Percentiles rank a stretch among this genome's conserved stretches.
Conservation (phyloP, 2,113 vertebrate species). For the Varanus komodoensis region DNA sequence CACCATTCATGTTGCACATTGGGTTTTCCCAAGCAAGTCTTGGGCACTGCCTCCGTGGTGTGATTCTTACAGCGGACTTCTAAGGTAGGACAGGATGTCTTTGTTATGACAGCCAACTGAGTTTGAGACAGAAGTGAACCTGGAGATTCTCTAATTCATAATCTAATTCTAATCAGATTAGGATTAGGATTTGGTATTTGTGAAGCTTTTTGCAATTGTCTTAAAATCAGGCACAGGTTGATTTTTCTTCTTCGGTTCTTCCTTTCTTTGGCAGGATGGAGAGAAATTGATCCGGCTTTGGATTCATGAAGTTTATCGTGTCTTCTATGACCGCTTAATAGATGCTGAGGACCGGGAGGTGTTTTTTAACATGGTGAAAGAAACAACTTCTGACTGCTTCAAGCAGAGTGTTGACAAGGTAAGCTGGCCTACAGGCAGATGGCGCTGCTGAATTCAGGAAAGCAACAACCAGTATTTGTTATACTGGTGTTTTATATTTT, state of each 20-base stretch:
- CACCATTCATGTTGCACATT: not conserved
- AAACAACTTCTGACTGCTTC: slow-evolving; percentile 85
- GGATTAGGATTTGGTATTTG: not conserved
- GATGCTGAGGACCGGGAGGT: slow-evolving; percentile 83
- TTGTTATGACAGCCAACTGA: not conserved
- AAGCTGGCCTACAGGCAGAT: slow-evolving; percentile 7
- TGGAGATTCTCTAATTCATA: too few species aligned
- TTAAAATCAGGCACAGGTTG: slow-evolving; percentile 30
- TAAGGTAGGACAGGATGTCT: not conserved
- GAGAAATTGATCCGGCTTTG: slow-evolving; percentile 93
- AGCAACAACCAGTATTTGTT: not conserved
- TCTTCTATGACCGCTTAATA: slow-evolving; percentile 92
- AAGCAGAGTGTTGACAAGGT: slow-evolving; percentile 89
- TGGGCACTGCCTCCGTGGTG: too few species aligned
- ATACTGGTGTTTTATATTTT: too few species aligned
- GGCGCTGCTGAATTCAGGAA: not conserved
- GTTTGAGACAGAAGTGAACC: too few species aligned
- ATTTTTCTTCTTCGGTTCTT: not conserved
- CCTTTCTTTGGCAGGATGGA: slow-evolving; percentile 81
- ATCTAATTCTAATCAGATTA: too few species aligned
- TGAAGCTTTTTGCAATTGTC: slow-evolving; percentile 3
- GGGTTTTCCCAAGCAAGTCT: not conserved
- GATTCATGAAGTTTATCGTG: slow-evolving; percentile 94
- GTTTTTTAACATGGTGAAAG: slow-evolving; percentile 89
- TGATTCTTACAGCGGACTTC: too few species aligned